Base-by-base conservation (phyloP, 1,140 invertebrate genomes). In the Saxidomus purpurata region DNA sequence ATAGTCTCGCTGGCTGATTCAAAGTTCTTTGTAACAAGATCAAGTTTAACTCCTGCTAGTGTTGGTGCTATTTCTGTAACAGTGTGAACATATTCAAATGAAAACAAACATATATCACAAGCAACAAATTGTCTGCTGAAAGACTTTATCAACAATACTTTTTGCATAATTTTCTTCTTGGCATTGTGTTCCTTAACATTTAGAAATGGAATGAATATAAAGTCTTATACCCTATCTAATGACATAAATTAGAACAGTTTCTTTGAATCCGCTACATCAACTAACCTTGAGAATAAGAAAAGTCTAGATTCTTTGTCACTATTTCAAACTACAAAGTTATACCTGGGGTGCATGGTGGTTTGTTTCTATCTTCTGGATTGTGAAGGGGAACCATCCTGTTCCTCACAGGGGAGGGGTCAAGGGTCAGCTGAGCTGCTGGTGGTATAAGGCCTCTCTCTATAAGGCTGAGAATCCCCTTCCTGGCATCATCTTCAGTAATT, bases 361-460 rank as follows among this genome's bases (percentile, higher is more conserved):
- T 93, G 61, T 43, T 92, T 90, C 92, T 94, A 25, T 94, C 92
- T 36, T 92, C 88, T 28, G 93, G 91, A 74, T 94, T 89, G 90
- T 95, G 93, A n/a, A 95, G 89, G 11, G 87, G 91, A 8, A 91
- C 91, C 11, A 91, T 61, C 86, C 89, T 95, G 49, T 95, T 93
- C 77, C 90, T 90, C 22, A 96, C 94, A 43, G 95, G 95, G 52
- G 95, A 95, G 31, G 95, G 95, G 63, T 96, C 95, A 87, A 96
- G 92, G 36, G 94, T 95, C 59, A 96, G 86, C 79, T 95, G 93
- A 31, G 95, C 94, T 34, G 94, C 93, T 22, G 94, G 94, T 22
- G 95, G 95, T 40, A 96, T 96, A 22, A 96, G 89, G 31, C 95
- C 95, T 83, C 95, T 90, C 88, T 96, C 94, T 19, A 96, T 90